A percentile compares a stretch with the other conserved stretches of the same genome.
These are phyloP conservation scores for Anastatus disparis DNA, from an alignment of 1,140 invertebrate genomes.

Conservation along the genomic window DNA sequence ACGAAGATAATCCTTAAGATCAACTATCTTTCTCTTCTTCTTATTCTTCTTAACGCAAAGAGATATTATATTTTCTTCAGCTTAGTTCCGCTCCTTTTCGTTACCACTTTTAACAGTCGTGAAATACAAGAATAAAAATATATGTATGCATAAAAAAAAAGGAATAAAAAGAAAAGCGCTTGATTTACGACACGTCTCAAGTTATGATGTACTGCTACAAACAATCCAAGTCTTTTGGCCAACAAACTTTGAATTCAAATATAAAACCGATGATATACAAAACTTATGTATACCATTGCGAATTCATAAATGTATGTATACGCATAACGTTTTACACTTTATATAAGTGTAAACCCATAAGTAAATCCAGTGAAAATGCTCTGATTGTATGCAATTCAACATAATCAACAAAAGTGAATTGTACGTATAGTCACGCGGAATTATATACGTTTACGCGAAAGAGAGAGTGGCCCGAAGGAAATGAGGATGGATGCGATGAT, in stretches of 20 bases:
- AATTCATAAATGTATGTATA: too few relatives aligned
- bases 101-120: too few relatives aligned
- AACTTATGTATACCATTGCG: too few relatives aligned
- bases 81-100: constrained; percentile 4
- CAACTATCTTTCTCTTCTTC: background rate
- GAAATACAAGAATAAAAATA: too few relatives aligned
- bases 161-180: background rate
- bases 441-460: background rate
- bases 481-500: constrained; percentile 8
- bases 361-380: too few relatives aligned
- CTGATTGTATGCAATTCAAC: background rate
- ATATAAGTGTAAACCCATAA: too few relatives aligned
- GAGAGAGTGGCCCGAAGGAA: constrained; percentile 16
- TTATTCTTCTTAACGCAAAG: background rate
- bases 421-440: background rate
- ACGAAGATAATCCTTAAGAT: constrained; percentile 33
- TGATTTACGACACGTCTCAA: constrained; percentile 22
- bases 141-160: too few relatives aligned
- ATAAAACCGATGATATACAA: too few relatives aligned
- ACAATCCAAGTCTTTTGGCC: constrained; percentile 17
- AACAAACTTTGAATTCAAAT: background rate
- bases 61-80: constrained; percentile 31
- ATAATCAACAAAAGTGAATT: too few relatives aligned
- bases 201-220: constrained; percentile 26
- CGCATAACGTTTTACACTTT: too few relatives aligned